A percentile compares a stretch with the other conserved stretches of the same genome.
Conservation (phyloP, 2,888 invertebrate species). For the Aricia artaxerxes region DNA sequence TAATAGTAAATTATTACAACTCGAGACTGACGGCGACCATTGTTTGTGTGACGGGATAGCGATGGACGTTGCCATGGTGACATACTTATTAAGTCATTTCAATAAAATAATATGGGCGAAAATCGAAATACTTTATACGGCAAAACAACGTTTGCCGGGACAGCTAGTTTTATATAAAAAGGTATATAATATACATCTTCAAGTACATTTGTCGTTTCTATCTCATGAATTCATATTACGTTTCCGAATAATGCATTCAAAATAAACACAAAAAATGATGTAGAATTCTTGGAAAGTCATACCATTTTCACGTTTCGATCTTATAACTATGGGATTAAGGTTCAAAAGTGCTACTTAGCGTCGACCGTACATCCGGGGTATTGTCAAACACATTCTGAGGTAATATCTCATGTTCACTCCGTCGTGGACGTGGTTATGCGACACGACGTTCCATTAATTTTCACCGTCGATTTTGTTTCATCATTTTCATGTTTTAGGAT, state of each 20-base stretch:
- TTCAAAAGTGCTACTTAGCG: neutral
- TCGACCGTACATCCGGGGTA: neutral
- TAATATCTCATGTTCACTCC: slow-evolving; percentile 48
- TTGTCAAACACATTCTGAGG: slow-evolving; percentile 47
- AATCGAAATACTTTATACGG: no score
- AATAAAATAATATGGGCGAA: no score
- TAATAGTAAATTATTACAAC: no score
- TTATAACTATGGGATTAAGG: neutral
- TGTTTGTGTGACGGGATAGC: no score
- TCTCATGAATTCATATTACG: slow-evolving; percentile 21
- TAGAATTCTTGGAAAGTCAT: neutral
- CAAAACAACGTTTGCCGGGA: no score
- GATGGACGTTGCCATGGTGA: no score
- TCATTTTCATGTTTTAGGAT: no score
- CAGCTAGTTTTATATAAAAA: no score
- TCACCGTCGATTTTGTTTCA: neutral
- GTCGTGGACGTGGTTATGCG: slow-evolving; percentile 36
- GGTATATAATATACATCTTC: neutral
- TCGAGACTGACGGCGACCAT: no score
- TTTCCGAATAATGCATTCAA: slow-evolving; percentile 6
- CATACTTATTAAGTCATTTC: no score
- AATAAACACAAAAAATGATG: slow-evolving; percentile 20
- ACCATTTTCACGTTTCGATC: neutral
- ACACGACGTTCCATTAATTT: slow-evolving; percentile 38
- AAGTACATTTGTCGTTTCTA: slow-evolving; percentile 12